A percentile compares a stretch with the other conserved stretches of the same genome.
Conservation (phyloP, 2,113 vertebrate species). For the Tretioscincus oriximinensis region DNA sequence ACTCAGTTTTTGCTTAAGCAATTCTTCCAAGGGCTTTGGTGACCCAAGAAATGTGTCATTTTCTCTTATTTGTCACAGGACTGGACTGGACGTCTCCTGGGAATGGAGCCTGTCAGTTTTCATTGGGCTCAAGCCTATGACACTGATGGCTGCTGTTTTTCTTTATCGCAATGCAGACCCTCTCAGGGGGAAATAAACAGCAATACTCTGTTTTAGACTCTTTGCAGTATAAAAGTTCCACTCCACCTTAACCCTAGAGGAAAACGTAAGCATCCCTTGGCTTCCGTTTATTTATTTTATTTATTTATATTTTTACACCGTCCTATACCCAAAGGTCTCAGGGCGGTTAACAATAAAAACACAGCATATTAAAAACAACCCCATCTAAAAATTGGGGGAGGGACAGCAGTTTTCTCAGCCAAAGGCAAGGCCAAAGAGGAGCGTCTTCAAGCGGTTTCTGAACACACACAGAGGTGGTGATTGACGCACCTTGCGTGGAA, state of each 20-base stretch:
- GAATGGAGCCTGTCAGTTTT: conserved; percentile 42
- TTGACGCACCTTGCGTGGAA: too few relatives aligned
- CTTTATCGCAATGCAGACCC: conserved; percentile 25
- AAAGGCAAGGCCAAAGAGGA: too few relatives aligned
- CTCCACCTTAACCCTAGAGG: conserved; percentile 19
- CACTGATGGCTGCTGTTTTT: conserved; percentile 17
- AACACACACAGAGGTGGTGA: too few relatives aligned
- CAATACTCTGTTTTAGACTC: conserved; percentile 20
- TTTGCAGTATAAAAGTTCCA: background rate
- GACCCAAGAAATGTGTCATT: conserved; percentile 17
- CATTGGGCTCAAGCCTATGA: conserved; percentile 26
- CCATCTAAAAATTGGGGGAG: too few relatives aligned
- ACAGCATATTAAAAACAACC: too few relatives aligned
- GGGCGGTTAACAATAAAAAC: too few relatives aligned
- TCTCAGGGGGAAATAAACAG: conserved; percentile 20
- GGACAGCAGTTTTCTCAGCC: too few relatives aligned
- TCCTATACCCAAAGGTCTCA: too few relatives aligned
- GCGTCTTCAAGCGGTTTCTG: too few relatives aligned
- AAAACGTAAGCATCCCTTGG: conserved; percentile 7
- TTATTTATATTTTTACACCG: too few relatives aligned
- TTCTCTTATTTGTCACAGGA: conserved; percentile 28
- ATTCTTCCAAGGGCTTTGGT: conserved; percentile 8
- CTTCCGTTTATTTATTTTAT: too few relatives aligned
- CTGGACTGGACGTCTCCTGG: conserved; percentile 31
- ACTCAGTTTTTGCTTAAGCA: background rate